Conservation (phyloP, 2,113 vertebrate genomes). For the Fulmarus glacialis region DNA sequence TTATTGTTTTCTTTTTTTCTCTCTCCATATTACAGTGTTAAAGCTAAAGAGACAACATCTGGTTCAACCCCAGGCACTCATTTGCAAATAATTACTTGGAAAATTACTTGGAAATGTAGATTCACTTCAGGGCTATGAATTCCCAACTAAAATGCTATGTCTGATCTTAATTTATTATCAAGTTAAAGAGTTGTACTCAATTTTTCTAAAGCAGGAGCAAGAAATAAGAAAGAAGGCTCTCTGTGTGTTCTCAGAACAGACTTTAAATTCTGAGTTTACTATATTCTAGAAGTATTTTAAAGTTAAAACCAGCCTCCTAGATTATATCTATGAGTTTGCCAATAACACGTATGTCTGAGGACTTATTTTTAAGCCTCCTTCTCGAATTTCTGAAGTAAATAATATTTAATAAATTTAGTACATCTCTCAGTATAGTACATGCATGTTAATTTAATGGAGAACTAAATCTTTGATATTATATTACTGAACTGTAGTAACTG, state of each 20-base stretch:
- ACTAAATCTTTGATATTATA: background rate
- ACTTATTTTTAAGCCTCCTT: background rate
- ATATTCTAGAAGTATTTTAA: background rate
- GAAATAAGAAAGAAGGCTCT: background rate
- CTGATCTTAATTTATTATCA: background rate
- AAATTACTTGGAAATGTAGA: constrained; percentile 8
- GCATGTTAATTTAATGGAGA: background rate
- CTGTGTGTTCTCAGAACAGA: background rate
- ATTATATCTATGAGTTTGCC: background rate
- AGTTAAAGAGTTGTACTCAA: background rate
- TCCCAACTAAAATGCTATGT: background rate
- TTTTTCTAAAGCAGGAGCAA: background rate
- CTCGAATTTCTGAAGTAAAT: background rate
- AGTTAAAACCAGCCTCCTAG: background rate
- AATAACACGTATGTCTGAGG: background rate
- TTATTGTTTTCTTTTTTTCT: background rate
- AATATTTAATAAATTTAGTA: background rate
- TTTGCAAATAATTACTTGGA: constrained; percentile 18
- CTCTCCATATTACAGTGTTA: background rate
- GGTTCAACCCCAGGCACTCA: background rate
- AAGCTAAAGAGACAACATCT: background rate
- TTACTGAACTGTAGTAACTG: background rate
- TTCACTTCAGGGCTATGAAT: background rate
- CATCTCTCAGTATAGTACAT: background rate
- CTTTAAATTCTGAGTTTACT: background rate